phyloP scores from a whole-genome alignment of 2,113 vertebrate species.

The Silurus asotus region DNA sequence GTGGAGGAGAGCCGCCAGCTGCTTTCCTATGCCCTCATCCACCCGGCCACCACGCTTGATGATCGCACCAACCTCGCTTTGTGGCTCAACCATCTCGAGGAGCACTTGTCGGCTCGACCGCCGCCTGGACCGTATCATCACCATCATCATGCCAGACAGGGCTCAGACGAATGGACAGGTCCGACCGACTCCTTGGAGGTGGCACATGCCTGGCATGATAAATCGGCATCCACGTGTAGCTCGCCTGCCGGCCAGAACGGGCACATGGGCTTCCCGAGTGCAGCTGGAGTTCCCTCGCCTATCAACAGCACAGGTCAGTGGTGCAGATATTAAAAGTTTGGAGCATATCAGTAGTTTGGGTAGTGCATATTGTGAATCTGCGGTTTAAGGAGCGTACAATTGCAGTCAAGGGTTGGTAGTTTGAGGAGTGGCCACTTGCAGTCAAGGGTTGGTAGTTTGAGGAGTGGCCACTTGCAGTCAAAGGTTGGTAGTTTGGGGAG shows the following conservation, averaged over 20 bases:
- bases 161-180: conserved; percentile 86
- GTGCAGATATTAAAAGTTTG: neutral
- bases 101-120: conserved; percentile 80
- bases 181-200: conserved; percentile 78
- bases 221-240: conserved; percentile 74
- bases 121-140: conserved; percentile 79
- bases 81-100: conserved; percentile 92
- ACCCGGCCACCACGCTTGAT: conserved; percentile 91
- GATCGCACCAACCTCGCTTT: conserved; percentile 91
- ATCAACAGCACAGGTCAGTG: conserved; percentile 82
- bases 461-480: no score
- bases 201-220: conserved; percentile 82
- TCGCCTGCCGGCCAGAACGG: conserved; percentile 85
- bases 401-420: neutral
- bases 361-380: neutral
- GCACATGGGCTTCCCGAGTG: conserved; percentile 80
- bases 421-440: no score
- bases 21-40: conserved; percentile 93
- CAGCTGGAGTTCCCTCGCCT: conserved; percentile 79
- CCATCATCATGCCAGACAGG: conserved; percentile 71
- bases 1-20: conserved; percentile 94
- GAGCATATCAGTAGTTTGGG: neutral
- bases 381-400: neutral
- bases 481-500: no score
- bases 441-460: no score